A percentile compares a stretch with the other conserved stretches of the same genome.
Evolutionary conservation across 53 echinoderm and acorn worm genomes (phyloP).

Genomic region (Holothuria leucospilota): DNA sequence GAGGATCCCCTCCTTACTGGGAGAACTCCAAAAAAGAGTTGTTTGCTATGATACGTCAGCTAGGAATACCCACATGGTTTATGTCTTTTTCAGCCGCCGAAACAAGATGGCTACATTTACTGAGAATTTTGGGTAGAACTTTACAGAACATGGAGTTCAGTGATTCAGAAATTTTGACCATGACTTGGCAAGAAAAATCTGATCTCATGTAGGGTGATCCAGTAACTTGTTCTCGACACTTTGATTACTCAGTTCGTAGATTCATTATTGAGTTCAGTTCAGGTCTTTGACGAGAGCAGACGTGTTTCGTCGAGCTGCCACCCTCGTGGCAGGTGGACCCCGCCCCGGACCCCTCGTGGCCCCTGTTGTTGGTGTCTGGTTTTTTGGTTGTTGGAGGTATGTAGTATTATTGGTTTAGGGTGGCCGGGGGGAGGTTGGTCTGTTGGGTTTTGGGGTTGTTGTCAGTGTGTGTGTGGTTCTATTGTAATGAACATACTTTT

Average conservation of each 20-base stretch:
- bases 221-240: conserved; percentile 42
- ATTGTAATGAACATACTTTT: no score
- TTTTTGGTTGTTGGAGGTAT: no score
- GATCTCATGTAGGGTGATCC: background rate
- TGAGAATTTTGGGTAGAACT: conserved; percentile 48
- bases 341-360: no score
- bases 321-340: no score
- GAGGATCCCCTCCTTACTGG: conserved; percentile 44
- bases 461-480: no score
- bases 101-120: conserved; percentile 52
- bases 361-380: no score
- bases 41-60: conserved; percentile 69
- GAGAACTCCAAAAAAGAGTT: conserved; percentile 52
- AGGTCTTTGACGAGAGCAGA: no score
- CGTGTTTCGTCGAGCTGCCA: no score
- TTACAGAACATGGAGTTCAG: conserved; percentile 10
- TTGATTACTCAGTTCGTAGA: conserved; percentile 46
- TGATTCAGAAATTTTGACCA: background rate
- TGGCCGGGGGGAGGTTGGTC: no score
- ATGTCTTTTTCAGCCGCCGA: conserved; percentile 63
- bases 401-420: no score
- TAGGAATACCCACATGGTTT: conserved; percentile 71
- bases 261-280: no score
- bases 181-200: background rate
- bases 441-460: no score